Evolutionary conservation across 2,113 vertebrate genomes (phyloP).

Genomic region (Podarcis muralis): DNA sequence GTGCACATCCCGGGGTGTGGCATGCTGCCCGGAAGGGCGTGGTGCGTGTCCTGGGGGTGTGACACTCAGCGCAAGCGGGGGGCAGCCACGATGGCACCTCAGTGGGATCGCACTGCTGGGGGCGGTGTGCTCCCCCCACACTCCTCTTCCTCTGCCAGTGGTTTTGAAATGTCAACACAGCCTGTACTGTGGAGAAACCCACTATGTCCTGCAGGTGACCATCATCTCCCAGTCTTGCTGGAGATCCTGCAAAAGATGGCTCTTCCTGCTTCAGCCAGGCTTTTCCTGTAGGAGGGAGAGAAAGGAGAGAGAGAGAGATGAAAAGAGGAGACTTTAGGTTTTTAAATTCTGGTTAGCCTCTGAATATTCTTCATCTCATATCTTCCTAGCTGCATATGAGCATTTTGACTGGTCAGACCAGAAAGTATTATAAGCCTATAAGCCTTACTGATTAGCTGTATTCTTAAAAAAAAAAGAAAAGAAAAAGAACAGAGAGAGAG

Average conservation of each 20-base stretch:
- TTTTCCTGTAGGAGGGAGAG: not conserved
- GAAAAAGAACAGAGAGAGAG: not conserved
- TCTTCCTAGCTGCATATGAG: not conserved
- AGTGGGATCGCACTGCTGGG: too few species aligned
- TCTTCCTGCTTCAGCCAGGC: not conserved
- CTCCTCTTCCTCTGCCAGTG: too few species aligned
- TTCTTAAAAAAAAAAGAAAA: conserved; percentile 37
- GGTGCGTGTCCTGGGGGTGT: too few species aligned
- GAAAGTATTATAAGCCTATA: conserved; percentile 10
- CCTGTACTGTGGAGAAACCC: not conserved
- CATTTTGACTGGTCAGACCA: not conserved
- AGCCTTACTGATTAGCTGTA: not conserved
- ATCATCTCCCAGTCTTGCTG: not conserved
- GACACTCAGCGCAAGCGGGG: too few species aligned
- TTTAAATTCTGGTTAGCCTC: not conserved
- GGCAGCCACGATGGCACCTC: too few species aligned
- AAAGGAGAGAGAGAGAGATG: not conserved
- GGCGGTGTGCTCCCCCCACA: too few species aligned
- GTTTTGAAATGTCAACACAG: not conserved
- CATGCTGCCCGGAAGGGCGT: too few species aligned
- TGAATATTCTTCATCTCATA: not conserved
- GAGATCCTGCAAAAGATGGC: not conserved
- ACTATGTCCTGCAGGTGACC: not conserved
- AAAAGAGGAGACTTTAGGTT: too few species aligned
- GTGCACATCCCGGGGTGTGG: too few species aligned